These are phyloP conservation scores for Drymonia ruficornis DNA, from an alignment of 2,888 invertebrate species.

Conservation along the genomic window DNA sequence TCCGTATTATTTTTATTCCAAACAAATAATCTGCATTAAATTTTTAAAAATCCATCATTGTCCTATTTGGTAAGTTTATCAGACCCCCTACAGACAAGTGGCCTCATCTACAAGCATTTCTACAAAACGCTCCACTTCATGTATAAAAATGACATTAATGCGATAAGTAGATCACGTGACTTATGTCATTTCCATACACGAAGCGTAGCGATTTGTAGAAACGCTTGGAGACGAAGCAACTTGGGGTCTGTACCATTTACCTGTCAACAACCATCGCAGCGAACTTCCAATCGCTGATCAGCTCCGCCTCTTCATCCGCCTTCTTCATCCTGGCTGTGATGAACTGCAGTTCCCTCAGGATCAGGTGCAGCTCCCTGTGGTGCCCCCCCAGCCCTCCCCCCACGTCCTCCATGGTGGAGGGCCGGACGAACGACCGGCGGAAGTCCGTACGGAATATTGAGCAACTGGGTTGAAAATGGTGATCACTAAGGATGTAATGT, in stretches of 20 bases:
- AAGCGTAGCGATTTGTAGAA: too few relatives aligned
- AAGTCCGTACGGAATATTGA: constrained; percentile 82
- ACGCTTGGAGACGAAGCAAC: too few relatives aligned
- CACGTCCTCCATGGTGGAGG: constrained; percentile 91
- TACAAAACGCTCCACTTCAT: too few relatives aligned
- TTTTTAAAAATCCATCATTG: too few relatives aligned
- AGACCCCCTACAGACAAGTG: too few relatives aligned
- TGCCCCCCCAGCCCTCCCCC: constrained; percentile 86
- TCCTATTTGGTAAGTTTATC: too few relatives aligned
- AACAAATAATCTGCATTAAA: too few relatives aligned
- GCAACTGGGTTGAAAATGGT: constrained; percentile 58
- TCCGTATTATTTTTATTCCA: too few relatives aligned
- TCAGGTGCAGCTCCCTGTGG: constrained; percentile 94
- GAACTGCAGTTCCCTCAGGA: constrained; percentile 96
- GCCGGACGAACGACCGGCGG: constrained; percentile 87
- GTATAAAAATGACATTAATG: too few relatives aligned
- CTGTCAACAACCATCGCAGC: constrained; percentile 99
- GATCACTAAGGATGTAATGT: constrained; percentile 27
- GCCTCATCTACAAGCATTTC: too few relatives aligned
- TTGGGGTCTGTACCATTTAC: constrained; percentile 53
- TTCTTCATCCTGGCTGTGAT: constrained; percentile 97
- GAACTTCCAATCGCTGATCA: constrained; percentile 99
- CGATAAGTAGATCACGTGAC: too few relatives aligned
- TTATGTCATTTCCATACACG: too few relatives aligned
- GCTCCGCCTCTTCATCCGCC: constrained; percentile 96